Evolutionary conservation across 2,888 invertebrate species (phyloP).

Genomic region (Scrobipalpa costella): DNA sequence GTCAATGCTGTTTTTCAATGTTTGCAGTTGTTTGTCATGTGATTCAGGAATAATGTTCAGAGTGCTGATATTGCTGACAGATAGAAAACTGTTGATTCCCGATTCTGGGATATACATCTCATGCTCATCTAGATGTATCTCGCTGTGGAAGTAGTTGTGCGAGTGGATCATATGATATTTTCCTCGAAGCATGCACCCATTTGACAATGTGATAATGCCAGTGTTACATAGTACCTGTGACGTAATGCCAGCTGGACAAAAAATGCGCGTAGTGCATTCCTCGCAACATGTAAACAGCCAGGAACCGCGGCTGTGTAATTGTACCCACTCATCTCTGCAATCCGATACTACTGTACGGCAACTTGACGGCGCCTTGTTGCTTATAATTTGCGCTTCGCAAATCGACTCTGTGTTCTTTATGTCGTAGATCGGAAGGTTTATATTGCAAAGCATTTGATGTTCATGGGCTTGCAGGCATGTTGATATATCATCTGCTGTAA

Average conservation of each 20-base stretch:
- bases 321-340: not conserved
- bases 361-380: not conserved
- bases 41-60: not conserved
- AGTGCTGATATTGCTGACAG: not conserved
- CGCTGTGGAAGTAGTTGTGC: not conserved
- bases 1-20: not conserved
- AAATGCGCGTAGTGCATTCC: too few relatives aligned
- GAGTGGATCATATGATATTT: too few relatives aligned
- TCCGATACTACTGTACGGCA: not conserved
- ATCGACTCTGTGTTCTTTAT: too few relatives aligned
- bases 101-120: not conserved
- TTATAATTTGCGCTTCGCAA: too few relatives aligned
- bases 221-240: not conserved
- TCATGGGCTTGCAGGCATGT: too few relatives aligned
- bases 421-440: too few relatives aligned
- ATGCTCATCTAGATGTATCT: not conserved
- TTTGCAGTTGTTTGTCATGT: not conserved
- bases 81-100: not conserved
- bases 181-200: too few relatives aligned
- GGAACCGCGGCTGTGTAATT: not conserved
- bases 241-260: not conserved
- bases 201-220: not conserved
- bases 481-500: too few relatives aligned
- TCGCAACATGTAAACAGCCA: constrained; percentile 11
- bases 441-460: too few relatives aligned